A percentile compares a stretch with the other conserved stretches of the same genome.
These are phyloP conservation scores for Pterobdella sp. DNA, from an alignment of 2,888 invertebrate species.

Conservation along the genomic window DNA sequence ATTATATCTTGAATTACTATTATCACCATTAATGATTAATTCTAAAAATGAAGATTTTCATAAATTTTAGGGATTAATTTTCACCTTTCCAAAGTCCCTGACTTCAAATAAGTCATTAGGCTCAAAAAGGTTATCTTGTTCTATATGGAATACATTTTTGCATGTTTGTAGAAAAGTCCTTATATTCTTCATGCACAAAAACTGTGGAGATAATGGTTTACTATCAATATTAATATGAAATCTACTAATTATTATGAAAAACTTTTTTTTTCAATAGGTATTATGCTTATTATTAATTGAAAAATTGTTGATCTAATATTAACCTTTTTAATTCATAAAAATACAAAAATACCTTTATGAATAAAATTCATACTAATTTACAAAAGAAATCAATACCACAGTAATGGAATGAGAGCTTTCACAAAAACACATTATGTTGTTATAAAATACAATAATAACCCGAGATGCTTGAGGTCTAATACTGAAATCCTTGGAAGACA, in stretches of 20 bases:
- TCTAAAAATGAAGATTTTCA: no score
- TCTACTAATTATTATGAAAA: background rate
- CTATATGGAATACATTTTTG: conserved; percentile 71
- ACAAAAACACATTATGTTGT: background rate
- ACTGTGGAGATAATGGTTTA: conserved; percentile 61
- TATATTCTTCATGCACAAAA: conserved; percentile 89
- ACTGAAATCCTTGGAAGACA: conserved; percentile 87
- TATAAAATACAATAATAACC: conserved; percentile 58
- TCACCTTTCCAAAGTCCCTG: conserved; percentile 80
- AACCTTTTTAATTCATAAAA: background rate
- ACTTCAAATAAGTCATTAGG: conserved; percentile 90
- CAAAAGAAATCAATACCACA: background rate
- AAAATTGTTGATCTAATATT: background rate
- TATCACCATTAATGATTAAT: no score
- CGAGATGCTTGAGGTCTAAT: conserved; percentile 92
- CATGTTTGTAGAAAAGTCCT: conserved; percentile 81
- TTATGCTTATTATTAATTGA: background rate
- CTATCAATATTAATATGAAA: background rate
- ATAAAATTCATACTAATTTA: background rate
- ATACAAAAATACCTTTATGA: background rate
- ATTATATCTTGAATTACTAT: no score
- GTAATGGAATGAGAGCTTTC: background rate
- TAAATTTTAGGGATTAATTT: background rate
- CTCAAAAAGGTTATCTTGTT: conserved; percentile 81
- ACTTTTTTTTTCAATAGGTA: background rate